A percentile compares a stretch with the other conserved stretches of the same genome.
Evolutionary conservation across 2,113 vertebrate genomes (phyloP).

Genomic region (Dipodomys merriami): DNA sequence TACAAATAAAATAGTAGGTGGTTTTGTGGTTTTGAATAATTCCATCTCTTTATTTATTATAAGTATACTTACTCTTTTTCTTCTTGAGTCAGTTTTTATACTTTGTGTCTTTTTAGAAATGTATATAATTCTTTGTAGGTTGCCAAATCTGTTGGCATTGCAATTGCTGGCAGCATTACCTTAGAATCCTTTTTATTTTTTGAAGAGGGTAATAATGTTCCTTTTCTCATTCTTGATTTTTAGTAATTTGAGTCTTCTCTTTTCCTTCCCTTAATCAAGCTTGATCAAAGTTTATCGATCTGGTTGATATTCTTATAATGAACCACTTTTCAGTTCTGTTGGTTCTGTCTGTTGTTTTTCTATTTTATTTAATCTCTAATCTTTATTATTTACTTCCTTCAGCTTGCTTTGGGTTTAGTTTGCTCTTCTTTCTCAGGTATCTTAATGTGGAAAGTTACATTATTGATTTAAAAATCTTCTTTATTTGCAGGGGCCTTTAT

Average conservation of each 20-base stretch:
- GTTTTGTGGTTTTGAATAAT: neutral
- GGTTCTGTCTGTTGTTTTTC: neutral
- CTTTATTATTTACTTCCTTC: neutral
- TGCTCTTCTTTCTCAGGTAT: neutral
- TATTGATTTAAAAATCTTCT: neutral
- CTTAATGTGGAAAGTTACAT: neutral
- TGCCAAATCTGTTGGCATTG: neutral
- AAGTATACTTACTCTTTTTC: neutral
- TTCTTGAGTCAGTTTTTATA: neutral
- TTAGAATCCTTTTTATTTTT: neutral
- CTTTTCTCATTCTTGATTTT: neutral
- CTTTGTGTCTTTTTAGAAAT: neutral
- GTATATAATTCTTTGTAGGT: neutral
- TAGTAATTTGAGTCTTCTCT: neutral
- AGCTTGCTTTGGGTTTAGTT: neutral
- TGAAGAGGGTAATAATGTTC: neutral
- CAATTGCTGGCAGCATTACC: neutral
- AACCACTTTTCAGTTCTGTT: neutral
- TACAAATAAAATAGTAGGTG: neutral
- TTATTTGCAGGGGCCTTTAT: neutral
- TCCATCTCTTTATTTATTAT: neutral
- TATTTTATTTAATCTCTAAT: neutral
- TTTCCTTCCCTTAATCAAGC: neutral
- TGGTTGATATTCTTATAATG: no score
- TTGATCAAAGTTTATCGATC: neutral